Conservation (phyloP, 2,113 vertebrate species). For the Oncorhynchus tshawytscha region DNA sequence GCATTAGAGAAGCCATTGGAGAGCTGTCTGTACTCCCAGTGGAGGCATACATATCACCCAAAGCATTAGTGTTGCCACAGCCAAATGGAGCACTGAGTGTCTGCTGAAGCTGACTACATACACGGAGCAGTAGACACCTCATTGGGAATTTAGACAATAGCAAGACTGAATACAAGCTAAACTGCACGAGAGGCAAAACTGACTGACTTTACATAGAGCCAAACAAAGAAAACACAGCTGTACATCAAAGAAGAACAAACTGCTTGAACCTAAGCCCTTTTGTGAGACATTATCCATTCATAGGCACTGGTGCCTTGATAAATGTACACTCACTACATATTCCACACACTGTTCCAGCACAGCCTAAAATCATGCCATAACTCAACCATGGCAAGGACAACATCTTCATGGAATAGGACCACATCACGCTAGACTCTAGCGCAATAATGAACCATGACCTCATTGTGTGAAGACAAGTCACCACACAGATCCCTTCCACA, state of each 20-base stretch:
- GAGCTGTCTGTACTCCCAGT: too few relatives aligned
- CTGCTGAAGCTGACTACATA: too few relatives aligned
- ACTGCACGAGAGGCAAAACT: too few relatives aligned
- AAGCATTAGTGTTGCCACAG: too few relatives aligned
- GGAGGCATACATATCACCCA: too few relatives aligned
- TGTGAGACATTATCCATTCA: constrained; percentile 61
- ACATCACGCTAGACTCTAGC: constrained; percentile 35
- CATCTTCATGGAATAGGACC: constrained; percentile 43
- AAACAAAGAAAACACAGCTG: neutral
- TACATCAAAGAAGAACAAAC: neutral
- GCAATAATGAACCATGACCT: constrained; percentile 38
- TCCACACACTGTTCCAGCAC: too few relatives aligned
- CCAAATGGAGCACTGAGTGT: too few relatives aligned
- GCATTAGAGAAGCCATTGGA: too few relatives aligned
- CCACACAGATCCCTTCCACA: constrained; percentile 36
- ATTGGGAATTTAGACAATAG: too few relatives aligned
- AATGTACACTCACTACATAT: constrained; percentile 29
- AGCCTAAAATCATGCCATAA: constrained; percentile 18
- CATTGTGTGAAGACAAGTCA: constrained; percentile 43
- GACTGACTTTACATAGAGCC: too few relatives aligned
- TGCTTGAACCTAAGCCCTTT: constrained; percentile 49
- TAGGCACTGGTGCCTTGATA: constrained; percentile 53
- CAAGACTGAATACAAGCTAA: too few relatives aligned
- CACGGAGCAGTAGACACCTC: too few relatives aligned
- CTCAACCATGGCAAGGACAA: constrained; percentile 56